Evolutionary conservation across 2,113 vertebrate genomes (phyloP).

Genomic region (Coryphaenoides rupestris): DNA sequence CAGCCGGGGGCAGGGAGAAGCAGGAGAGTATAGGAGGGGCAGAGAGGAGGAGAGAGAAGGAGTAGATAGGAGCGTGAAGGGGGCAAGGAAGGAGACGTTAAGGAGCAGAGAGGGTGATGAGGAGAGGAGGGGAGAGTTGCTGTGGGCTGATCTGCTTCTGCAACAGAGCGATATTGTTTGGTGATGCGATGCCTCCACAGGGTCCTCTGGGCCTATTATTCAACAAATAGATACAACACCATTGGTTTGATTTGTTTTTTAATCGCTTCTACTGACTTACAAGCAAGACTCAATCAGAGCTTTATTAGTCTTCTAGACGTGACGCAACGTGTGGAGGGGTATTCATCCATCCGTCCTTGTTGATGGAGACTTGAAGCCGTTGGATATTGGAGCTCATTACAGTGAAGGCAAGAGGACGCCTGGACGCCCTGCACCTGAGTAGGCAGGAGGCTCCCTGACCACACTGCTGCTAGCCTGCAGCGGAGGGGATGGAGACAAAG

Average conservation of each 20-base stretch:
- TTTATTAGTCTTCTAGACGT: neutral
- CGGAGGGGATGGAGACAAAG: constrained; percentile 34
- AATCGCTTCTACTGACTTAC: neutral
- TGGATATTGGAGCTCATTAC: constrained; percentile 39
- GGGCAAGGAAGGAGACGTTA: constrained; percentile 18
- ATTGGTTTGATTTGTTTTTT: neutral
- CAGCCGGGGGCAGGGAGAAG: too few species aligned
- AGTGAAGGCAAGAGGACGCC: constrained; percentile 19
- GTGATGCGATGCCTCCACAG: constrained; percentile 33
- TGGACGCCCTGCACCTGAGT: constrained; percentile 11
- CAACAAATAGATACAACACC: constrained; percentile 13
- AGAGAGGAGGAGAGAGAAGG: too few species aligned
- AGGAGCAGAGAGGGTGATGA: constrained; percentile 55
- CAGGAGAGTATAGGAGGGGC: too few species aligned
- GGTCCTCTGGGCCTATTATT: constrained; percentile 35
- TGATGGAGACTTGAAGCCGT: constrained; percentile 16
- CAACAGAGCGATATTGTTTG: constrained; percentile 42
- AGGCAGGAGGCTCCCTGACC: constrained; percentile 35
- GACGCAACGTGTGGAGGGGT: neutral
- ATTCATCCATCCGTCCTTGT: neutral
- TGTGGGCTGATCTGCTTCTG: constrained; percentile 50
- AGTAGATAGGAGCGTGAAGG: too few species aligned
- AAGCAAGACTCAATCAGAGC: neutral
- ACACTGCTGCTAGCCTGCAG: constrained; percentile 27
- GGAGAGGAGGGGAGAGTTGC: constrained; percentile 42